Conservation (phyloP, 2,113 vertebrate genomes). For the Equus quagga region DNA sequence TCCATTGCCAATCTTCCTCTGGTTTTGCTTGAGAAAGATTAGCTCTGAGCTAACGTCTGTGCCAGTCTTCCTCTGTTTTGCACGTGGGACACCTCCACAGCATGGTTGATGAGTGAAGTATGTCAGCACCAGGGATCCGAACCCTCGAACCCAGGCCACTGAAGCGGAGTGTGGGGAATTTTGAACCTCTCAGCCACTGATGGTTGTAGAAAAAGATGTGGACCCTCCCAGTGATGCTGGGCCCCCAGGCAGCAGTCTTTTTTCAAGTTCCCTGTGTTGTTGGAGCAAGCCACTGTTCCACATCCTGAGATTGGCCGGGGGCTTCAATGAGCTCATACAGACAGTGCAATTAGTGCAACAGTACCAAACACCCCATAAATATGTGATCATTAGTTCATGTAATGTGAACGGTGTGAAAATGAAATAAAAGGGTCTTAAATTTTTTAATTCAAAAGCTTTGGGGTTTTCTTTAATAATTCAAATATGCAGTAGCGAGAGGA, state of each 20-base stretch:
- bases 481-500: not conserved
- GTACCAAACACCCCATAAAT: not conserved
- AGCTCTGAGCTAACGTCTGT: too few species aligned
- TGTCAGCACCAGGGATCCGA: too few species aligned
- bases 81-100: too few species aligned
- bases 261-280: not conserved
- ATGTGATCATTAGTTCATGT: not conserved
- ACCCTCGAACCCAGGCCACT: too few species aligned
- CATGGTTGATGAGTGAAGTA: too few species aligned
- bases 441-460: not conserved
- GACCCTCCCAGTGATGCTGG: too few species aligned
- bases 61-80: too few species aligned
- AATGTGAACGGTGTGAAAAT: not conserved
- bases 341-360: not conserved
- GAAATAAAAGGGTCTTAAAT: not conserved
- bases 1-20: too few species aligned
- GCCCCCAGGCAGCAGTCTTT: not conserved
- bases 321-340: not conserved
- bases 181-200: too few species aligned
- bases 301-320: not conserved
- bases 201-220: too few species aligned
- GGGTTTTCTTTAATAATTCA: not conserved
- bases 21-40: too few species aligned
- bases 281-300: not conserved
- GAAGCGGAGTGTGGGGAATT: too few species aligned